phyloP scores from a whole-genome alignment of 2,797 vertebrate species.

The Liasis olivaceus region DNA sequence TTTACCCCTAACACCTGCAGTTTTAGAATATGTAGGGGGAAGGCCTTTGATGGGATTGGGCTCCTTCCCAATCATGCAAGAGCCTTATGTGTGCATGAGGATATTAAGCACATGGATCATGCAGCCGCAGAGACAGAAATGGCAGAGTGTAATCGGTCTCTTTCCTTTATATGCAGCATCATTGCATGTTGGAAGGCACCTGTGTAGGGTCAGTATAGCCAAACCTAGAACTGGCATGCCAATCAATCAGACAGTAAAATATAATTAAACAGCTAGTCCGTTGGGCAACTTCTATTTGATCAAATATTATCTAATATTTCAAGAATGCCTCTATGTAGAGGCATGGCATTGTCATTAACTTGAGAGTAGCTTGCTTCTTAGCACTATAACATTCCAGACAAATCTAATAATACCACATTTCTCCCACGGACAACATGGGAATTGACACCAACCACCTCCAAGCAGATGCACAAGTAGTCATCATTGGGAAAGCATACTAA shows the following conservation, averaged over 20 bases:
- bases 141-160: not conserved
- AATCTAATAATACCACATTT: not conserved
- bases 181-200: not conserved
- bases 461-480: not conserved
- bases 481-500: not conserved
- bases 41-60: too few species aligned
- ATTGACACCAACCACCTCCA: not conserved
- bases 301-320: not conserved
- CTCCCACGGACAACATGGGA: not conserved
- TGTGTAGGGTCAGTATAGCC: not conserved
- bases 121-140: not conserved
- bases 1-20: not conserved
- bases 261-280: not conserved
- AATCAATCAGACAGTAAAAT: not conserved
- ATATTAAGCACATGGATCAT: not conserved
- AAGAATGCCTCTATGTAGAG: not conserved
- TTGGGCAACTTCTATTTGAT: not conserved
- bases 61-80: not conserved
- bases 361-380: not conserved
- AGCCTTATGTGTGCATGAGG: not conserved
- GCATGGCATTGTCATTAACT: not conserved
- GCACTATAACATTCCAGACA: not conserved
- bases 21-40: not conserved
- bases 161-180: not conserved
- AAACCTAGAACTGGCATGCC: not conserved